phyloP scores from a whole-genome alignment of 2,797 vertebrate species.

The Eulemur coronatus region DNA sequence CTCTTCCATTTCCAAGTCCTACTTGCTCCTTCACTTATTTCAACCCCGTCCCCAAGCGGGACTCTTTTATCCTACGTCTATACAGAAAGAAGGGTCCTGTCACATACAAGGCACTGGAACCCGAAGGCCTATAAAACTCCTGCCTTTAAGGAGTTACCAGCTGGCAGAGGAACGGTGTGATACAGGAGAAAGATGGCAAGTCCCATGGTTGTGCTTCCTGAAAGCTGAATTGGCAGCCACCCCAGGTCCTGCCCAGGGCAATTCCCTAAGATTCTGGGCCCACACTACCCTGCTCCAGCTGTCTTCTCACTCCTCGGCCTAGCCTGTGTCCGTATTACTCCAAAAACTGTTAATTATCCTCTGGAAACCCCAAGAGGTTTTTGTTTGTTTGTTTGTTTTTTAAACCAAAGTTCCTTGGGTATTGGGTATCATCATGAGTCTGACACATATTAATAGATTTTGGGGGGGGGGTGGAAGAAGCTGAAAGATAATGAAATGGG shows the following conservation, averaged over 20 bases:
- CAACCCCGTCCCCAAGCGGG: neutral
- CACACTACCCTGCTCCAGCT: neutral
- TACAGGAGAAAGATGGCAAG: neutral
- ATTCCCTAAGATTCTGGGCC: neutral
- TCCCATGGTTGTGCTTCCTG: neutral
- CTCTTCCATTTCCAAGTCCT: neutral
- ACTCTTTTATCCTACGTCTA: neutral
- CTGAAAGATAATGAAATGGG: neutral
- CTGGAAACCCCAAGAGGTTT: neutral
- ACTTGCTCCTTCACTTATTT: neutral
- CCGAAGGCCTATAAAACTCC: neutral
- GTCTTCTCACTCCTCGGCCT: neutral
- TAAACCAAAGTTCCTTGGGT: neutral
- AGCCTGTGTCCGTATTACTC: neutral
- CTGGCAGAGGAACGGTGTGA: neutral
- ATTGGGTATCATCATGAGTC: neutral
- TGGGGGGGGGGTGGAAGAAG: neutral
- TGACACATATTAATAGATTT: neutral
- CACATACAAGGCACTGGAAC: neutral
- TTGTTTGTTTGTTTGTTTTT: neutral
- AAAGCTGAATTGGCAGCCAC: neutral
- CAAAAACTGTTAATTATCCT: neutral
- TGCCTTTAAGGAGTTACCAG: neutral
- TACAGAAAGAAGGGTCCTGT: neutral
- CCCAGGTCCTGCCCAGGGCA: neutral